Evolutionary conservation across 2,797 vertebrate genomes (phyloP).

Genomic region (Neosilurus mollespiculum): DNA sequence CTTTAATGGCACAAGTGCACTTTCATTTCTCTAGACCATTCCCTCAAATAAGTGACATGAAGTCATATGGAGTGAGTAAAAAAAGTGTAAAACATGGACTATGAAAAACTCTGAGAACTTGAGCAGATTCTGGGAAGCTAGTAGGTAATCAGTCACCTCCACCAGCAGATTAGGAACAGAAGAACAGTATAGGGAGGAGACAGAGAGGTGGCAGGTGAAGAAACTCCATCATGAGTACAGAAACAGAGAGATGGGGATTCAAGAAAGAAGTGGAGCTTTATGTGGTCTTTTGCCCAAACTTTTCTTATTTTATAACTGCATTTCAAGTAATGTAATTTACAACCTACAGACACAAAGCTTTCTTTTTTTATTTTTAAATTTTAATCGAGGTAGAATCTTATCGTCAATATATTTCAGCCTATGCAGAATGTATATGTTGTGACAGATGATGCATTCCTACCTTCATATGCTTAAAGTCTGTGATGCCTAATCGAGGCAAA

Average conservation of each 20-base stretch:
- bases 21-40: background rate
- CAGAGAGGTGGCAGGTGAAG: background rate
- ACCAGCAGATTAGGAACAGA: background rate
- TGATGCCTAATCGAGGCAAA: conserved; percentile 85
- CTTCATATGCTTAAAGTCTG: conserved; percentile 86
- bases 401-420: background rate
- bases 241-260: background rate
- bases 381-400: background rate
- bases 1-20: conserved; percentile 14
- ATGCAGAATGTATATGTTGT: conserved; percentile 3
- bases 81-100: background rate
- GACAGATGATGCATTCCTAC: conserved; percentile 62
- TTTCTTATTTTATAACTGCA: background rate
- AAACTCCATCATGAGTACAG: background rate
- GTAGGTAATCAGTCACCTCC: background rate
- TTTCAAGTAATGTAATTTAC: background rate
- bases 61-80: background rate
- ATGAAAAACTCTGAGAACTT: background rate
- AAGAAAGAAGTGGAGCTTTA: background rate
- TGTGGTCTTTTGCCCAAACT: background rate
- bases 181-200: background rate
- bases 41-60: conserved; percentile 1
- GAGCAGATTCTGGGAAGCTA: background rate
- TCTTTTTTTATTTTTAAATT: background rate
- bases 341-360: background rate